Percentiles rank a stretch among this genome's conserved stretches.
Conservation (phyloP, 2,888 invertebrate genomes). For the Nesidiocoris tenuis region DNA sequence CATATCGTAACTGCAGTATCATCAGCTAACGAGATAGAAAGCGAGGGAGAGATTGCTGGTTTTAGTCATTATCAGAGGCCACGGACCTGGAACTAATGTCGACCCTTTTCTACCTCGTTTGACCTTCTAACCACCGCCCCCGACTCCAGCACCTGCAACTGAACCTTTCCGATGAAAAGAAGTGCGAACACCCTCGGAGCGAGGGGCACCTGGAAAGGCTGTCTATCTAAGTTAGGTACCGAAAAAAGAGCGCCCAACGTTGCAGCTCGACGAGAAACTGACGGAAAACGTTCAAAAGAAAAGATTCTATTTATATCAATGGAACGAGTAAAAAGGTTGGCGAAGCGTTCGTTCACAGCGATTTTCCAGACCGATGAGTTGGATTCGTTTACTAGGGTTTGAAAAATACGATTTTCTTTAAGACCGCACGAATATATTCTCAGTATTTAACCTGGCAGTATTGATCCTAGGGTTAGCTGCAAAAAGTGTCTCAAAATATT, state of each 20-base stretch:
- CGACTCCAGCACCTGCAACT: neutral
- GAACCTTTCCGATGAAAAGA: neutral
- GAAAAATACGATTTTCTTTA: no score
- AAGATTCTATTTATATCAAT: neutral
- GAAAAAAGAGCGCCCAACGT: neutral
- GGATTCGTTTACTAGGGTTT: no score
- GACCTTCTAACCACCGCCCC: constrained; percentile 18
- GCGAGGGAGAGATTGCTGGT: no score
- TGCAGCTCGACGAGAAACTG: neutral
- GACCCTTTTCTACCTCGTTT: constrained; percentile 17
- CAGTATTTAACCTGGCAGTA: no score
- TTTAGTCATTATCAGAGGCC: constrained; percentile 34
- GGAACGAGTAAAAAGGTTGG: no score
- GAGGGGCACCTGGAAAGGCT: neutral
- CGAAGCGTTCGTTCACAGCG: no score
- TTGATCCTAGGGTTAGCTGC: no score
- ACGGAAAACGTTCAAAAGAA: neutral
- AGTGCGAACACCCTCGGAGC: neutral
- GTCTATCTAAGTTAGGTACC: neutral
- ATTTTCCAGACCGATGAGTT: no score
- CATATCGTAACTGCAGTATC: no score
- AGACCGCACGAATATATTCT: no score
- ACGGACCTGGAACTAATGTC: constrained; percentile 32
- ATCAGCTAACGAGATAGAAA: neutral
- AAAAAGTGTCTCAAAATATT: no score